These are phyloP conservation scores for Apogon talboti DNA, from an alignment of 2,797 vertebrate species.

Conservation along the genomic window DNA sequence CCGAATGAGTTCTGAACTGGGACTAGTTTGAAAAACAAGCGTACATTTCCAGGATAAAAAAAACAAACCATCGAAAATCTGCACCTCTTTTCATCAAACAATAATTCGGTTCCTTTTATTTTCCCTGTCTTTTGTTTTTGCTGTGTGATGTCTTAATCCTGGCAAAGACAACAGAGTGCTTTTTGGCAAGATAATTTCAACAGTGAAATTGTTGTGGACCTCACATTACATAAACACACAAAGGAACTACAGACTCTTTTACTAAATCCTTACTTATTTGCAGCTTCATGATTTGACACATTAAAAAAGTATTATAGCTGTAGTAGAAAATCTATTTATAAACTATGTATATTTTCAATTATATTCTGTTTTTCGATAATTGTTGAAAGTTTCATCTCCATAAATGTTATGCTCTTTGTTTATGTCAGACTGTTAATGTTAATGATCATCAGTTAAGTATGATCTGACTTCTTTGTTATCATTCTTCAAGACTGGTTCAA, in stretches of 20 bases:
- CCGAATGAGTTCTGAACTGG: constrained; percentile 3
- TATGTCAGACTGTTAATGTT: neutral
- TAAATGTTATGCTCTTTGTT: neutral
- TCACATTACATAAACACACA: neutral
- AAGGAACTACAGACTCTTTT: neutral
- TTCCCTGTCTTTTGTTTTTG: neutral
- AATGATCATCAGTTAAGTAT: neutral
- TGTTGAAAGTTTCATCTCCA: neutral
- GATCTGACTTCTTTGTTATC: neutral
- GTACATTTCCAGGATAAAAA: neutral
- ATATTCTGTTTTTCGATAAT: neutral
- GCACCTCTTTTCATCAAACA: constrained; percentile 21
- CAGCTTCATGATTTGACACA: too few species aligned
- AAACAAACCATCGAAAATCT: neutral
- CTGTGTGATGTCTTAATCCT: constrained; percentile 8
- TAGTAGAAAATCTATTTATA: too few species aligned
- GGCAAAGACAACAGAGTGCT: constrained; percentile 10
- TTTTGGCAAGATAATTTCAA: constrained; percentile 5
- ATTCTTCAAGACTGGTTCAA: neutral
- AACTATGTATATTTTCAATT: too few species aligned
- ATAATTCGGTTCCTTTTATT: constrained; percentile 5
- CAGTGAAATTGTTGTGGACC: constrained; percentile 6
- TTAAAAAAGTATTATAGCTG: too few species aligned
- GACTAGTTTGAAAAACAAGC: constrained; percentile 11
- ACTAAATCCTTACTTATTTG: neutral